Evolutionary conservation across 1,140 invertebrate genomes (phyloP), one percentile per base, ranked within the genome.

Genomic region (Vanessa atalanta): DNA sequence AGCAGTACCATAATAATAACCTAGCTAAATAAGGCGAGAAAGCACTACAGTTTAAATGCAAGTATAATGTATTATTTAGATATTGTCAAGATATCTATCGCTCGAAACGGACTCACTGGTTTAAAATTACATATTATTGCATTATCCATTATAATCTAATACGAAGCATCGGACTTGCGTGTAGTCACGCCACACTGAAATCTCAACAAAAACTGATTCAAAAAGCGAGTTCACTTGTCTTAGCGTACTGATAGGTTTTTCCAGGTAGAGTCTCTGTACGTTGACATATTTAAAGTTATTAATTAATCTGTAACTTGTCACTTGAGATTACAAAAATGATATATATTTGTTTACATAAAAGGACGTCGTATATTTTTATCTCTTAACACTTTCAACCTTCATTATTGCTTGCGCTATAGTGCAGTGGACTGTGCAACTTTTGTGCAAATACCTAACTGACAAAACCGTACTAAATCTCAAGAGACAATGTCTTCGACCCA

Each of bases 181-280:
- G 80, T 66, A 74, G 85, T 83, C 86, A 88, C 81, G 86, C 80
- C 74, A 84, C 80, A 79, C 67, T 85, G 82, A 67, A 68, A 78
- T 65, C 66, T 69, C 74, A 65, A 75, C 75, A 76, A 77, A 76
- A 72, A 72, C 65, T 65, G 48, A 69, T 50, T 70, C 20, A 51
- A 66, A 69, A 70, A 75, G 60, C 67, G 63, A 61, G 68, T 66
- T 75, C 69, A 66, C 53, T 75, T 70, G 23, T 66, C 55, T 47
- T 65, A 26, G 43, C 31, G 15, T 55, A 55, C 26, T 67, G n/a
- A 65, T 43, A 23, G 23, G 8, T 20, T 53, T 51, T 53, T n/a
- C 50, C 15, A 53, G 5, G 14, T 16, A 16, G n/a, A 53, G 6
- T 12, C 20, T 12, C 13, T 13, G 53, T 57, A 57, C 37, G 37